Evolutionary conservation across 2,797 vertebrate genomes (phyloP).

Genomic region (Brotogeris chrysoptera): DNA sequence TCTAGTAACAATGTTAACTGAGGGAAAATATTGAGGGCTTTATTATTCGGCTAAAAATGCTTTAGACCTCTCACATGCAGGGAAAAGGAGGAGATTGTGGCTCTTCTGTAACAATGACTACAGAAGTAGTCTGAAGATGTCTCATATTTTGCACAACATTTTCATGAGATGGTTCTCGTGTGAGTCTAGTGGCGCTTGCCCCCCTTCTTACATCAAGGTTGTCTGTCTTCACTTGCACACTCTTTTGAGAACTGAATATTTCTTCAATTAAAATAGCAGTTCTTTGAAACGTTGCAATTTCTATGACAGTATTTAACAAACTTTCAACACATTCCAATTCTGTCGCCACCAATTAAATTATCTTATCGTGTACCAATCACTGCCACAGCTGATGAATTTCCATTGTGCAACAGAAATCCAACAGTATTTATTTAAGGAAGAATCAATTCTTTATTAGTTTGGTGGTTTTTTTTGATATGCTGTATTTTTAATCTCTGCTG

Average conservation of each 20-base stretch:
- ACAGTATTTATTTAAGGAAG: not conserved
- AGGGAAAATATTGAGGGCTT: not conserved
- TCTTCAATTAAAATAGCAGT: not conserved
- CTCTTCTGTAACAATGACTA: not conserved
- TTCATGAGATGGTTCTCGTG: not conserved
- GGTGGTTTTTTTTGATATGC: not conserved
- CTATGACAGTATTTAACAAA: not conserved
- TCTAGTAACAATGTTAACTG: not conserved
- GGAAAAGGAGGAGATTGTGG: not conserved
- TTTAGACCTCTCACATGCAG: not conserved
- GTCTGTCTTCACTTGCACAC: not conserved
- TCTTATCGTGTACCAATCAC: not conserved
- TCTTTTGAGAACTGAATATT: not conserved
- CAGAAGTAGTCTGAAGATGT: not conserved
- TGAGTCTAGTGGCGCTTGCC: not conserved
- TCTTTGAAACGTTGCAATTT: not conserved
- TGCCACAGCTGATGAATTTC: not conserved
- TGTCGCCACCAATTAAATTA: not conserved
- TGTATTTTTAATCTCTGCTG: not conserved
- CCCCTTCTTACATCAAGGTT: not conserved
- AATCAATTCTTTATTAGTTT: not conserved
- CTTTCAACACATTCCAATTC: not conserved
- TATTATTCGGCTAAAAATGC: not conserved
- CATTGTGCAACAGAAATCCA: not conserved
- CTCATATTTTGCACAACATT: not conserved